phyloP scores from a whole-genome alignment of 2,113 vertebrate species.

The Hemichromis elongatus region DNA sequence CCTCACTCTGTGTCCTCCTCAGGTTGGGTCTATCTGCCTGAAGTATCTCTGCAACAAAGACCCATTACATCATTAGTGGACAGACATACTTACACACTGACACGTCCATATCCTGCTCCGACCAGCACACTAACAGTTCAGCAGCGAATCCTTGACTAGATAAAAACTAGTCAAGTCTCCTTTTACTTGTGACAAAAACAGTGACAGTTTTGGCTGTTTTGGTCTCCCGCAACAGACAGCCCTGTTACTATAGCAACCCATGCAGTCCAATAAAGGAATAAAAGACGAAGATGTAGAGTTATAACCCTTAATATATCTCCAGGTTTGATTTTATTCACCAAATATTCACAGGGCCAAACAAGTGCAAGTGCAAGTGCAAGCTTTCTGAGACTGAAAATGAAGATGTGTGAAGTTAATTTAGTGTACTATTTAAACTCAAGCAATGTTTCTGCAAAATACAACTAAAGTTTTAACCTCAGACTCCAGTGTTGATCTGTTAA shows the following conservation, averaged over 20 bases:
- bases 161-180: background rate
- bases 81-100: background rate
- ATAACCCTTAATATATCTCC: too few relatives aligned
- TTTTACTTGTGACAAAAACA: background rate
- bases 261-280: background rate
- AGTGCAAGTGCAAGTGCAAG: background rate
- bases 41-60: conserved; percentile 63
- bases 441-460: background rate
- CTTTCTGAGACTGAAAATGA: background rate
- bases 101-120: rapidly evolving
- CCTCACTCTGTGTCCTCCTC: conserved; percentile 39
- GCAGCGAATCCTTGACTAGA: background rate
- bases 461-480: background rate
- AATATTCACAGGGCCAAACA: background rate
- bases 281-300: background rate
- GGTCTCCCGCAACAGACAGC: background rate
- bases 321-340: background rate
- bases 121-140: background rate
- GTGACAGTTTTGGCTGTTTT: rapidly evolving
- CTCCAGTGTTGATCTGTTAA: background rate
- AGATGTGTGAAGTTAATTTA: background rate
- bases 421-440: background rate
- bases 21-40: conserved; percentile 64
- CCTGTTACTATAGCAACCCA: background rate
- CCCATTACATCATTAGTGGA: background rate